Evolutionary conservation across 2,797 vertebrate species (phyloP).

Genomic region (Poeciliopsis turneri): DNA sequence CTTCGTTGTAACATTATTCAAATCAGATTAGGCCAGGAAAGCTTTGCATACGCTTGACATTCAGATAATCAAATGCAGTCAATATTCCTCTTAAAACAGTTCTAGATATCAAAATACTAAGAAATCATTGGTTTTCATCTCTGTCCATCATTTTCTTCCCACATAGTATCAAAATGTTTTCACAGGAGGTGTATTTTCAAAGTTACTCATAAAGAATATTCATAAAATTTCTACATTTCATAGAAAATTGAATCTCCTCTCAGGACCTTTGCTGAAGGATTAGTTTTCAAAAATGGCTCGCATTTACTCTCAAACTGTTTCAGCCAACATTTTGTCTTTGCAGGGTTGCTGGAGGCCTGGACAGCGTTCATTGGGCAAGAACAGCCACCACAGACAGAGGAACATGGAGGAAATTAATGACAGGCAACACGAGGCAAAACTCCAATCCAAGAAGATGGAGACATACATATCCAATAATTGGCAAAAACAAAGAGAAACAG

Average conservation of each 20-base stretch:
- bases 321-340: background rate
- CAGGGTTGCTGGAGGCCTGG: background rate
- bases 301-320: background rate
- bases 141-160: background rate
- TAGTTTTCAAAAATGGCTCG: background rate
- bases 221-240: background rate
- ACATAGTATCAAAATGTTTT: background rate
- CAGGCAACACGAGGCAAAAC: background rate
- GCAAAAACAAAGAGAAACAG: background rate
- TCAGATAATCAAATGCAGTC: background rate
- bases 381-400: background rate
- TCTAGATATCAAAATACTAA: background rate
- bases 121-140: background rate
- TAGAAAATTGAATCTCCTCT: background rate
- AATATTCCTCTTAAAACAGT: background rate
- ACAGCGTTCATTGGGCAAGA: background rate
- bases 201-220: background rate
- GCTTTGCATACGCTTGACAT: background rate
- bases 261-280: background rate
- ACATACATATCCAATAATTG: background rate
- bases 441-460: background rate
- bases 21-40: background rate
- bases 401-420: background rate
- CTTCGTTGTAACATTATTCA: background rate
- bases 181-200: background rate